Conservation (phyloP, 1,140 invertebrate species). For the Diachasma alloeum region DNA sequence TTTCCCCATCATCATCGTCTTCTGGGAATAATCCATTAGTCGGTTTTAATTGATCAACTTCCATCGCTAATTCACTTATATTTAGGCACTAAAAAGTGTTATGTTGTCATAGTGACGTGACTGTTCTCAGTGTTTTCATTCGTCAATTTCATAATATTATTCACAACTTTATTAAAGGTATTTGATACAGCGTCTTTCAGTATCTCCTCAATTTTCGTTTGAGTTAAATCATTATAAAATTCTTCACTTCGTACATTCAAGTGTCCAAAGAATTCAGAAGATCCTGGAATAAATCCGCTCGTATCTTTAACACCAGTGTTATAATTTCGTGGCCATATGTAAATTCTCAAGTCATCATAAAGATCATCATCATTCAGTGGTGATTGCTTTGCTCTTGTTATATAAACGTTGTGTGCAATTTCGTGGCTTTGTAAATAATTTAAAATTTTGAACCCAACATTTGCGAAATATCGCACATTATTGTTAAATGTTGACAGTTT, state of each 20-base stretch:
- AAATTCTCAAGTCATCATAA: conserved; percentile 65
- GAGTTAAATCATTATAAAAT: conserved; percentile 58
- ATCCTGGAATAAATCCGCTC: conserved; percentile 68
- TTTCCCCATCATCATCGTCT: not conserved
- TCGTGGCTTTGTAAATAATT: conserved; percentile 66
- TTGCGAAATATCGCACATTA: conserved; percentile 50
- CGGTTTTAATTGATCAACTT: not conserved
- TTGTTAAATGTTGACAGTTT: conserved; percentile 59
- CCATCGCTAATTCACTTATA: not conserved
- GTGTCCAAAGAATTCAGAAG: conserved; percentile 75
- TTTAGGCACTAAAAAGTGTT: no score
- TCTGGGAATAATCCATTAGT: not conserved
- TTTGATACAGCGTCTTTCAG: not conserved
- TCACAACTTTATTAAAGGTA: not conserved
- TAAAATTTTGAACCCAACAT: conserved; percentile 63
- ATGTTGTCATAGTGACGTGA: not conserved
- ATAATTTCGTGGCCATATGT: conserved; percentile 72
- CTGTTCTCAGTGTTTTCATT: not conserved
- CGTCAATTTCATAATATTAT: not conserved
- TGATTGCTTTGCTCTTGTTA: conserved; percentile 67
- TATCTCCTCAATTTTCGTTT: conserved; percentile 53
- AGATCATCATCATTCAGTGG: conserved; percentile 22
- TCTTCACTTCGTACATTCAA: conserved; percentile 70
- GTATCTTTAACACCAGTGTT: conserved; percentile 66
- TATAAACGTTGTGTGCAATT: conserved; percentile 75